Conservation (phyloP, 2,888 invertebrate species). For the Petrolisthes cinctipes region DNA sequence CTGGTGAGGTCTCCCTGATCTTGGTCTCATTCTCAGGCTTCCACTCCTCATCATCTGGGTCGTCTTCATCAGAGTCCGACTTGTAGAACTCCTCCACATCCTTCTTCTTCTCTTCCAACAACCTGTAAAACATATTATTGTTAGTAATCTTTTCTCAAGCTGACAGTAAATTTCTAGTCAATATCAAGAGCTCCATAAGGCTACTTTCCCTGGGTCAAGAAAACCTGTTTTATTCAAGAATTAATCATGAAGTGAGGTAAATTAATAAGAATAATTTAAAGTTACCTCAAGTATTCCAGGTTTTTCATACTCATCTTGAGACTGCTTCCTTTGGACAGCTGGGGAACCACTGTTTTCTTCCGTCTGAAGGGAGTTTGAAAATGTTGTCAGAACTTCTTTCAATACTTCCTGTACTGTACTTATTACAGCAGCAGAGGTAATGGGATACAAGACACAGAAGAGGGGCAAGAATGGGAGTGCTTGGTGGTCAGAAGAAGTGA, state of each 20-base stretch:
- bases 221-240: neutral
- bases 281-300: constrained; percentile 46
- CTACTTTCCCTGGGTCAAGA: no score
- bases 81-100: constrained; percentile 83
- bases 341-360: neutral
- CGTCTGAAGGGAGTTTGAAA: neutral
- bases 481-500: no score
- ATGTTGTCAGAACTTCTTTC: no score
- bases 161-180: no score
- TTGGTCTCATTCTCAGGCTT: constrained; percentile 27
- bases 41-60: constrained; percentile 66
- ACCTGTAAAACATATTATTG: constrained; percentile 69
- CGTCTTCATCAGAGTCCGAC: constrained; percentile 77
- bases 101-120: constrained; percentile 80
- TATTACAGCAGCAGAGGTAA: no score
- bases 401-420: no score
- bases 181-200: no score
- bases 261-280: neutral
- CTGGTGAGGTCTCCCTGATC: neutral
- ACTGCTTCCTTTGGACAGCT: neutral
- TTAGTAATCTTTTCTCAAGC: neutral
- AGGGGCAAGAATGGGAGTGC: no score
- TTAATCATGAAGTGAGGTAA: neutral
- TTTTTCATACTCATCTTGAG: constrained; percentile 62
- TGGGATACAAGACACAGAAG: no score